Evolutionary conservation across 1,140 invertebrate species (phyloP), one percentile per base, ranked within the genome.

Genomic region (Capitella teleta): DNA sequence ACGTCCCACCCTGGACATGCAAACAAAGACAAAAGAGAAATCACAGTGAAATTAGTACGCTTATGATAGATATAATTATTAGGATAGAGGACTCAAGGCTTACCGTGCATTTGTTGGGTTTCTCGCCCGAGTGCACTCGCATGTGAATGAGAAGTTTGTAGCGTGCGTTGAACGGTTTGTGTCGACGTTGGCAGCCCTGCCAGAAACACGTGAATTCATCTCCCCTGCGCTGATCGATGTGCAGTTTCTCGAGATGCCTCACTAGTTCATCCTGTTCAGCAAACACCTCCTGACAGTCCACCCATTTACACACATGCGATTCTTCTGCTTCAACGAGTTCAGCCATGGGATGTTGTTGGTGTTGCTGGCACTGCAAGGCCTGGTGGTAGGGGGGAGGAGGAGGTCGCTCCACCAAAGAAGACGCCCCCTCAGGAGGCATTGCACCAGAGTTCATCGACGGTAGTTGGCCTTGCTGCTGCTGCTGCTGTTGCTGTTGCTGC

Each of bases 101-200:
- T 76, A 95, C 91, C 69, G 84, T 84, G 71, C 92, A 96, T 74
- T 91, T 87, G 68, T 95, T 94, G 0, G 92, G 92, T 61, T 94
- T 95, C 62, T 95, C 89, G 14, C 91, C 90, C 32, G 87, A 90
- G 65, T 96, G 92, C 0, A 96, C 89, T 6, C 91, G 69, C 90
- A 95, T 95, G 67, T 96, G 92, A 51, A 95, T 95, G 6, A 96
- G 78, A 5, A 97, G 74, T 65, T 96, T 97, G 76, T 97, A 97
- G 46, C 92, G 77, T 0, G 92, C 92, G 70, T 96, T 96, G 71
- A 97, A 97, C 0, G 91, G 88, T 40, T 85, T 80, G 30, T 83
- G 78, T 40, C 82, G 78, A 25, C 91, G 76, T 0, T 85, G 83
- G 73, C 92, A 97, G 2, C 84, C 83, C 37, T 81, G 74, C 92